Base-by-base conservation (phyloP, 2,113 vertebrate genomes). In the Heterocephalus glaber region DNA sequence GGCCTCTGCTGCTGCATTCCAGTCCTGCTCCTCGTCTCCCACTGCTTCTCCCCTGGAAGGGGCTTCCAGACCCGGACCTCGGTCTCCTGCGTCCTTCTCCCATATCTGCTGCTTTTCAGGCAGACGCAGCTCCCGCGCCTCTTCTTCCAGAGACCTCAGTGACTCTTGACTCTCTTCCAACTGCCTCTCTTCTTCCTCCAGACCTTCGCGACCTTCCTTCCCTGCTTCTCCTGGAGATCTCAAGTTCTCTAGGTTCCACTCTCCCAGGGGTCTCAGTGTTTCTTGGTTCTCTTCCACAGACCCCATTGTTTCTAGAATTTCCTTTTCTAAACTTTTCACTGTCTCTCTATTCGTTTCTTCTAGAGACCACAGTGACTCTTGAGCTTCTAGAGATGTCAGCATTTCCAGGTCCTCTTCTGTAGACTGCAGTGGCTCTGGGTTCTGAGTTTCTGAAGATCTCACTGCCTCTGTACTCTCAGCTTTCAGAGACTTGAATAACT, bases 241-340 rank as follows among this genome's bases (percentile, higher is more conserved):
- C 89, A 49, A 20, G 28, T n/a, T 41, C 68, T 94, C 93, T 30
- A 3, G 10, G 49, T 38, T 7, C 86, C 82, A 2, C 33, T 86
- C 89, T 9, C 13, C 79, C 47, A 70, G 61, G 79, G 93, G 58
- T 11, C 77, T 88, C 60, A 49, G 26, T 3, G 20, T 19, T 56
- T 89, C 95, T 10, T 83, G 90, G 44, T 68, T 74, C 35, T 91
- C 90, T 68, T 76, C 77, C 86, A 58, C 70, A 93, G 24, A 88
- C 33, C 11, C 90, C 20, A 54, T 60, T 33, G 72, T 35, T 52
- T 83, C 88, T 17, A 83, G 94, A 70, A 13, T 54, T 72, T 92
- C 90, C 66, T 82, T 85, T 81, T 77, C 87, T 74, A 83, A 33
- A 83, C 90, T 38, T 30, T 74, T 74, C 3, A 1, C 13, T 8